phyloP scores from a whole-genome alignment of 1,140 invertebrate species.

The Leptoteleia sp. region DNA sequence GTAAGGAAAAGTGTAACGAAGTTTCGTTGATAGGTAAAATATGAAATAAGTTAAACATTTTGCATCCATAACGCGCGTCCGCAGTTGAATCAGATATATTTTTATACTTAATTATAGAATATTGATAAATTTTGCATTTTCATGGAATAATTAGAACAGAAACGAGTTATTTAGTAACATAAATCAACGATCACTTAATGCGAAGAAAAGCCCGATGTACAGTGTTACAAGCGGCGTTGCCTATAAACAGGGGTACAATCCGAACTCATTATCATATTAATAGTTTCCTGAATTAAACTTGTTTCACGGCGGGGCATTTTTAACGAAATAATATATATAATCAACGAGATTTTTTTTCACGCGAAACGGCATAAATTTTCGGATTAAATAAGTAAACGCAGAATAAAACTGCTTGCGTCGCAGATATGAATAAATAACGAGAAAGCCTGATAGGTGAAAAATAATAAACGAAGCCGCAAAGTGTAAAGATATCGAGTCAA shows the following conservation, averaged over 20 bases:
- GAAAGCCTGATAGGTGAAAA: background rate
- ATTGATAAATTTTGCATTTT: conserved; percentile 25
- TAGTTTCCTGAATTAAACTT: conserved; percentile 60
- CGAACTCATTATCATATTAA: conserved; percentile 56
- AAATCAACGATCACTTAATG: conserved; percentile 36
- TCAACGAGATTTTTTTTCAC: conserved; percentile 19
- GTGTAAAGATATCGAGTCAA: conserved; percentile 2
- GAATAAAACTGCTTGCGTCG: conserved; percentile 5
- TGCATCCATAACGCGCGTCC: background rate
- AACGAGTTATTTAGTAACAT: conserved; percentile 48
- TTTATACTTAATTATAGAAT: conserved; percentile 22
- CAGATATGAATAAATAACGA: conserved; percentile 20
- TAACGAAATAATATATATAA: conserved; percentile 36
- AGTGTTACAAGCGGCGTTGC: conserved; percentile 41
- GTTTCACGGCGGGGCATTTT: conserved; percentile 27
- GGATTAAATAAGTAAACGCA: conserved; percentile 32
- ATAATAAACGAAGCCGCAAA: background rate
- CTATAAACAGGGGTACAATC: conserved; percentile 48
- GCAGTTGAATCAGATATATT: conserved; percentile 6
- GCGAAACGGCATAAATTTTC: conserved; percentile 21
- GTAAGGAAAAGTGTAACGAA: background rate
- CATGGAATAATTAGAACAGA: conserved; percentile 34
- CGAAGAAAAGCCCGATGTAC: conserved; percentile 26
- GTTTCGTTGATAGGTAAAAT: conserved; percentile 16
- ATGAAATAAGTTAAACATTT: conserved; percentile 9